Percentiles rank a stretch among this genome's conserved stretches.
Evolutionary conservation across 2,888 invertebrate species (phyloP).

Genomic region (Leucoptera coffeella): DNA sequence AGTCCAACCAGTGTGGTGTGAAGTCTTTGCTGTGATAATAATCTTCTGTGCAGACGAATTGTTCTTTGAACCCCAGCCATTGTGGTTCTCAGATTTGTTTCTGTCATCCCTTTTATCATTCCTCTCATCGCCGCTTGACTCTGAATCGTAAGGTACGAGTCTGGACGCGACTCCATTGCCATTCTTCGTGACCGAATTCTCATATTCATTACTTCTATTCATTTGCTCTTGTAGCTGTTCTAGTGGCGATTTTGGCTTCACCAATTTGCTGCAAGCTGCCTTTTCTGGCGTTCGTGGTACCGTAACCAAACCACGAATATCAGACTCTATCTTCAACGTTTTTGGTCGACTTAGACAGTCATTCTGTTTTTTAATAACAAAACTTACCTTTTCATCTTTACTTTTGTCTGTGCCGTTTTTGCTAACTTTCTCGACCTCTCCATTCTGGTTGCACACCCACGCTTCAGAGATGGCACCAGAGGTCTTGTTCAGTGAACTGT

Average conservation of each 20-base stretch:
- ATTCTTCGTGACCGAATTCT: slow-evolving; percentile 17
- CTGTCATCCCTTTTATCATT: slow-evolving; percentile 11
- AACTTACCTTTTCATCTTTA: slow-evolving; percentile 29
- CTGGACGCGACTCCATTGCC: slow-evolving; percentile 17
- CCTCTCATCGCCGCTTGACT: slow-evolving; percentile 46
- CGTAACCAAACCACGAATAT: slow-evolving; percentile 13
- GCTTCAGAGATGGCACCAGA: slow-evolving; percentile 24
- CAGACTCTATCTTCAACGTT: slow-evolving; percentile 22
- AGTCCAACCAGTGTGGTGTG: slow-evolving; percentile 31
- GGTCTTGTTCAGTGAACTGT: slow-evolving; percentile 29
- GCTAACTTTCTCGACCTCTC: slow-evolving; percentile 35
- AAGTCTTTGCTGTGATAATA: slow-evolving; percentile 28
- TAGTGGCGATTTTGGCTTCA: slow-evolving; percentile 31
- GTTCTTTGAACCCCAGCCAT: slow-evolving; percentile 5
- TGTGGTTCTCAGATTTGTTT: slow-evolving; percentile 8
- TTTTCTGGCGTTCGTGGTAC: slow-evolving; percentile 17
- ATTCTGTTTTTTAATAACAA: slow-evolving; percentile 25
- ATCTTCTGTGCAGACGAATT: slow-evolving; percentile 22
- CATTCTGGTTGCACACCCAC: slow-evolving; percentile 43
- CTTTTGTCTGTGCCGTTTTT: slow-evolving; percentile 25
- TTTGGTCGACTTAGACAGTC: slow-evolving; percentile 23
- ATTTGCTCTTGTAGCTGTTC: slow-evolving; percentile 41
- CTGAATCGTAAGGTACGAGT: slow-evolving; percentile 57
- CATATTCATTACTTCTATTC: slow-evolving; percentile 22
- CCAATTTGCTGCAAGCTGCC: slow-evolving; percentile 19